These are phyloP conservation scores for Oncopeltus fasciatus DNA, from an alignment of 1,140 invertebrate species.

Conservation along the genomic window DNA sequence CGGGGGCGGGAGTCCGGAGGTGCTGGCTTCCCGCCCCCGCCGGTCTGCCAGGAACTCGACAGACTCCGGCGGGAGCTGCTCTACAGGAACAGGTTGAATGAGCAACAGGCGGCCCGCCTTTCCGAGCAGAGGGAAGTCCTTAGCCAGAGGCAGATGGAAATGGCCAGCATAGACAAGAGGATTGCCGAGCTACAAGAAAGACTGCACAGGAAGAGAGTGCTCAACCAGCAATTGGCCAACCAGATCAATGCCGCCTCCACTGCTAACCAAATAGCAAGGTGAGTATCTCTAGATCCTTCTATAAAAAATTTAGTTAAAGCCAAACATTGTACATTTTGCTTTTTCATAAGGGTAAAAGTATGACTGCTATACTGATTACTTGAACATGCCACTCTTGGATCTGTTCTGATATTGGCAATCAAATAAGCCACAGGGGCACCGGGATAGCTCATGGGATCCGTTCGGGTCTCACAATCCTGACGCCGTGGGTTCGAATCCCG, in stretches of 20 bases:
- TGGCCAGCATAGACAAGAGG: conserved; percentile 76
- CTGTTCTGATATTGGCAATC: too few relatives aligned
- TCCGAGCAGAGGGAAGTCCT: conserved; percentile 73
- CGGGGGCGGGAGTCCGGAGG: conserved; percentile 43
- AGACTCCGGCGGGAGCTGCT: conserved; percentile 77
- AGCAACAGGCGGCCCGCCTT: conserved; percentile 79
- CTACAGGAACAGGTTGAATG: conserved; percentile 90
- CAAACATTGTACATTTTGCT: too few relatives aligned
- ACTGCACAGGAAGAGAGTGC: conserved; percentile 68
- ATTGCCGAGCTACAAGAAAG: conserved; percentile 86
- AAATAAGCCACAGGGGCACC: too few relatives aligned
- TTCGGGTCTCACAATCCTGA: too few relatives aligned
- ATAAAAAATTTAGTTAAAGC: too few relatives aligned
- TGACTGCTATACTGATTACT: too few relatives aligned
- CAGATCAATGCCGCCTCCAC: conserved; percentile 41
- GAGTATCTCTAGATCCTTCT: too few relatives aligned
- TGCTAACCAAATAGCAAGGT: background rate
- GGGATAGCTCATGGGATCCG: too few relatives aligned
- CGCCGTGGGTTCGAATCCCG: too few relatives aligned
- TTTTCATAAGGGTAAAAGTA: too few relatives aligned
- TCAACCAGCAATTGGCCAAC: conserved; percentile 70
- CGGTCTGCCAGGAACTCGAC: conserved; percentile 71
- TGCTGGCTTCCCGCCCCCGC: too few relatives aligned
- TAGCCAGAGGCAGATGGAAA: conserved; percentile 72
- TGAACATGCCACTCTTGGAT: too few relatives aligned